Evolutionary conservation across 2,797 vertebrate genomes (phyloP).

Genomic region (Peromyscus eremicus): DNA sequence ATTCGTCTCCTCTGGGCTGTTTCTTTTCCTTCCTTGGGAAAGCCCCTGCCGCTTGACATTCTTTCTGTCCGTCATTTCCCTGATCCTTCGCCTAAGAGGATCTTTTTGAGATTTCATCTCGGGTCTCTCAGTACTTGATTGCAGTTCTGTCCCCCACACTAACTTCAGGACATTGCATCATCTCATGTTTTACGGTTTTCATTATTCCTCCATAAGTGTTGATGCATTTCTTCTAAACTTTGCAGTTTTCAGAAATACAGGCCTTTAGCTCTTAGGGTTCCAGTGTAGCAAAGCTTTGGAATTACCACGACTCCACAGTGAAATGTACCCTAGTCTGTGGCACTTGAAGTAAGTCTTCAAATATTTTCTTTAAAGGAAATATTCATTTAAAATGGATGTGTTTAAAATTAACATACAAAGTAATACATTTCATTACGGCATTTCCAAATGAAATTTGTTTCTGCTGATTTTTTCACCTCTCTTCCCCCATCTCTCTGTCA

Average conservation of each 20-base stretch:
- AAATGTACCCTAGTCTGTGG: not conserved
- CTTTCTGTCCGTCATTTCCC: conserved; percentile 14
- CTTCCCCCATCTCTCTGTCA: not conserved
- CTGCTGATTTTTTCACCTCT: not conserved
- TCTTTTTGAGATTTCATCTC: conserved; percentile 15
- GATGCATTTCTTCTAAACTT: conserved; percentile 26
- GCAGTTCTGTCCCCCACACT: not conserved
- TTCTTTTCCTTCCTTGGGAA: not conserved
- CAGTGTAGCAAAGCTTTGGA: not conserved
- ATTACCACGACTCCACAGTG: conserved; percentile 6
- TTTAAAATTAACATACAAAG: not conserved
- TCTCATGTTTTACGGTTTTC: conserved; percentile 28
- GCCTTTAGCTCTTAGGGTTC: conserved; percentile 28
- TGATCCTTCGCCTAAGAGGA: not conserved
- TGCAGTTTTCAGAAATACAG: conserved; percentile 31
- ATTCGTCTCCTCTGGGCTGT: not conserved
- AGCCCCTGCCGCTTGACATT: not conserved
- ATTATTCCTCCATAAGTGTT: conserved; percentile 57
- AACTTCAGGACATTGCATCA: not conserved
- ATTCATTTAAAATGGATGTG: not conserved
- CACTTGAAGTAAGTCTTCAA: conserved; percentile 2
- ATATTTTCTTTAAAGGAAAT: not conserved
- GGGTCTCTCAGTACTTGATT: not conserved
- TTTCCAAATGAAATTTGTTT: not conserved
- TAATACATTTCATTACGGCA: not conserved